A percentile compares a stretch with the other conserved stretches of the same genome.
These are phyloP conservation scores for Rhinatrema bivittatum DNA, from an alignment of 2,797 vertebrate genomes.

Conservation along the genomic window DNA sequence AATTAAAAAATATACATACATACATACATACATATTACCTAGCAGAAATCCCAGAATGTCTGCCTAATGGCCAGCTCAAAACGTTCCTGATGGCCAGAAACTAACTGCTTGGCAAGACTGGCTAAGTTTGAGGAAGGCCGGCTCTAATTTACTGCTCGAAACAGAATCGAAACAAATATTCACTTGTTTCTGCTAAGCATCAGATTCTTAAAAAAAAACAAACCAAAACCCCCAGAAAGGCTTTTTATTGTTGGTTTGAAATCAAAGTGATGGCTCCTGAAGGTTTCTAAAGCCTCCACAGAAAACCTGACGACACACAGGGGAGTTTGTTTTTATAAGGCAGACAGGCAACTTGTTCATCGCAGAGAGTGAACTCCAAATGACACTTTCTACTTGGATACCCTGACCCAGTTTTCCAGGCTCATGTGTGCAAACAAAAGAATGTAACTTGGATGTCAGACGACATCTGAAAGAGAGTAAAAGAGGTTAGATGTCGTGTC, in stretches of 20 bases:
- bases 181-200: constrained; percentile 23
- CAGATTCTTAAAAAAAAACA: constrained; percentile 18
- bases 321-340: constrained; percentile 32
- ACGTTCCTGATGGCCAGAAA: too few relatives aligned
- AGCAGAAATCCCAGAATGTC: too few relatives aligned
- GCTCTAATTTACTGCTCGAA: too few relatives aligned
- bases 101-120: too few relatives aligned
- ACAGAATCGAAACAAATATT: constrained; percentile 24
- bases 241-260: constrained; percentile 33
- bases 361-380: constrained; percentile 57
- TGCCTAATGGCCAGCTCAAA: too few relatives aligned
- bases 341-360: constrained; percentile 37
- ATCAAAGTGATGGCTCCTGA: constrained; percentile 21
- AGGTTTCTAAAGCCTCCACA: constrained; percentile 27
- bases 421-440: constrained; percentile 40
- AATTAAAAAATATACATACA: too few relatives aligned
- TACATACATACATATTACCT: too few relatives aligned
- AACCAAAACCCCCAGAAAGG: too few relatives aligned
- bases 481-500: constrained; percentile 6
- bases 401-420: constrained; percentile 60
- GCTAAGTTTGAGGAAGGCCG: too few relatives aligned
- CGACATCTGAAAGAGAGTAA: constrained; percentile 19
- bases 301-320: constrained; percentile 20
- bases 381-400: constrained; percentile 60
- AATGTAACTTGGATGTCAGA: constrained; percentile 29